Evolutionary conservation across 2,888 invertebrate species (phyloP).

Genomic region (Auanema freiburgensis): DNA sequence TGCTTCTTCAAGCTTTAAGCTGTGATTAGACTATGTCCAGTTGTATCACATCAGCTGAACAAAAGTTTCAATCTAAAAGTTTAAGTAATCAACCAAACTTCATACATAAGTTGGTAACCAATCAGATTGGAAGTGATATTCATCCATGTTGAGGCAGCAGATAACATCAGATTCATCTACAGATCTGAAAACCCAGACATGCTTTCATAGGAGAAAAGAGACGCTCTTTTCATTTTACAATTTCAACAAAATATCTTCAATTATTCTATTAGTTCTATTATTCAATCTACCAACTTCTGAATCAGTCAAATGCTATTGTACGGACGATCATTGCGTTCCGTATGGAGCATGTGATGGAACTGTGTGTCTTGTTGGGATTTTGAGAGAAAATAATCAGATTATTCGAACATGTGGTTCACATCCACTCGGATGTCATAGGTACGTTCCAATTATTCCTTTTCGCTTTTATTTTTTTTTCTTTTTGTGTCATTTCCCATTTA

Average conservation of each 20-base stretch:
- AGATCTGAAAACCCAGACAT: not conserved
- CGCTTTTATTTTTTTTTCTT: not conserved
- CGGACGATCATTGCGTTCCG: conserved; percentile 60
- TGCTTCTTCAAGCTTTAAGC: too few species aligned
- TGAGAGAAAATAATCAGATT: conserved; percentile 47
- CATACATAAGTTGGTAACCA: too few species aligned
- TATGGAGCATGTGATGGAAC: conserved; percentile 61
- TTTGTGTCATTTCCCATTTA: too few species aligned
- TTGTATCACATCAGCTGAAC: too few species aligned
- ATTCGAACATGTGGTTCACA: conserved; percentile 48
- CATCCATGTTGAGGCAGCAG: conserved; percentile 4
- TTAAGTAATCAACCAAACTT: too few species aligned
- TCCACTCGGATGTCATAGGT: conserved; percentile 46
- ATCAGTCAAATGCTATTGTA: conserved; percentile 45
- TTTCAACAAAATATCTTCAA: conserved; percentile 1
- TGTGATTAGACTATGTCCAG: too few species aligned
- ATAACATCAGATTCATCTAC: conserved; percentile 10
- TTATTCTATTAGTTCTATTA: conserved; percentile 1
- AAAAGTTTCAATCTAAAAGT: too few species aligned
- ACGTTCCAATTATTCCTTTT: conserved; percentile 6
- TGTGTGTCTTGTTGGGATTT: conserved; percentile 60
- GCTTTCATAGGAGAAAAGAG: too few species aligned
- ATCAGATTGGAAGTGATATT: too few species aligned
- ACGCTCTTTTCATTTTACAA: not conserved
- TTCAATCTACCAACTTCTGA: conserved; percentile 11